Base-by-base conservation (phyloP, 2,888 invertebrate species). In the Anoplius nigerrimus region DNA sequence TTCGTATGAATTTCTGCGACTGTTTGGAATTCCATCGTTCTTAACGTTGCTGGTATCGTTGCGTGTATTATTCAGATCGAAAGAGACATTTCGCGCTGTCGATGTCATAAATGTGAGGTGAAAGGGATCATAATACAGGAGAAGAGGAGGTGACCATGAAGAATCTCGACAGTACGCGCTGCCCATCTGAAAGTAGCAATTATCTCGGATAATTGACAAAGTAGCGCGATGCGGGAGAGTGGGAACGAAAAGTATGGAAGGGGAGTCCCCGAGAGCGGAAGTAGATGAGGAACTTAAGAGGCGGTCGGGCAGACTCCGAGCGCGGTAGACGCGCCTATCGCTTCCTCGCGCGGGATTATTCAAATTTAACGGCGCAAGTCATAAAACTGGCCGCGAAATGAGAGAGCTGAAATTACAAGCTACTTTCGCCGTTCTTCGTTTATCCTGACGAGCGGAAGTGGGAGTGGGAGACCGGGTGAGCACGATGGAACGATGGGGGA, bases 381-480 rank as follows among this genome's bases (percentile, higher is more conserved):
- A 46, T 74, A 73, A 77, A 74, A 61, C 58, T 52, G 59, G 67
- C 70, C 69, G 62, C 65, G 63, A 66, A 72, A 69, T 69, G 57
- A 63, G 71, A 68, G 63, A 34, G 54, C 59, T 63, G 65, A 71
- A 65, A 76, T 66, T 75, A 54, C 68, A 67, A 62, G 42, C 52
- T 45, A 57, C 34, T 70, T 74, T 71, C 72, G 64, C 67, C 61
- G 52, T 56, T 24, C 55, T 43, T 62, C 56, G 52, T 43, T 59
- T 69, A 62, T 43, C 53, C 65, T 55, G 56, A 53, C 62, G 62
- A 16, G 45, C 66, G 20, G 48, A 59, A 71, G 53, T 61, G 62
- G 53, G 43, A 56, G 16, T n/a, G 24, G 64, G 16, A 8, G 55
- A 56, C 48, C 43, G 52, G 54, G 58, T 48, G 62, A n/a, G n/a